phyloP scores from a whole-genome alignment of 2,888 invertebrate species.

The Hermaeophaga mercurialis region DNA sequence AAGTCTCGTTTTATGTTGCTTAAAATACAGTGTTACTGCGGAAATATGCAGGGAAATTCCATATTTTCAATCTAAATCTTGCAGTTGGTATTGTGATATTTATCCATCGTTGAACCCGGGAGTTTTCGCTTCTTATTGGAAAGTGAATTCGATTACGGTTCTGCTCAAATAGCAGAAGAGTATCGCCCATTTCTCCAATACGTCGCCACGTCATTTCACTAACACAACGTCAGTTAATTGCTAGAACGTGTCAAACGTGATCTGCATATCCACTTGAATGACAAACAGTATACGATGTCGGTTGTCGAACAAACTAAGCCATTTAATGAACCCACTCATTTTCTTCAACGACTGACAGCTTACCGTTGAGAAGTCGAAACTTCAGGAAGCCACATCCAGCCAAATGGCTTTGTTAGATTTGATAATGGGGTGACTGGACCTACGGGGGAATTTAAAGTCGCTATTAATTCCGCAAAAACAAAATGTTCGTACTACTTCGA shows the following conservation, averaged over 20 bases:
- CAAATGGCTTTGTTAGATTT: conserved; percentile 21
- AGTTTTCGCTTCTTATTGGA: no score
- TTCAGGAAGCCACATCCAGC: conserved; percentile 9
- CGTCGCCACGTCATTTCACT: conserved; percentile 23
- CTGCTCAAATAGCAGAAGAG: no score
- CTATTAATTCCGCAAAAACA: no score
- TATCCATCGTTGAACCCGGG: no score
- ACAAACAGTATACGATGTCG: conserved; percentile 27
- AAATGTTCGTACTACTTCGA: no score
- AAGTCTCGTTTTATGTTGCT: no score
- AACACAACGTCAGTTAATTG: conserved; percentile 49
- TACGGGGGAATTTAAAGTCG: conserved; percentile 8
- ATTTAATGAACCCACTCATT: conserved; percentile 38
- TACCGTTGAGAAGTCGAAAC: conserved; percentile 4
- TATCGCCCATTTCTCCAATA: no score
- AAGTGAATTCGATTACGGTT: no score
- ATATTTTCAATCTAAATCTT: no score
- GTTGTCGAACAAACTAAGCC: conserved; percentile 50
- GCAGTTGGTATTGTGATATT: no score
- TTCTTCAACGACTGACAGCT: conserved; percentile 16
- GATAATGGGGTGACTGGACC: conserved; percentile 5
- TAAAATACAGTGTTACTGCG: no score
- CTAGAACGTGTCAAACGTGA: conserved; percentile 54
- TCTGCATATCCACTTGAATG: conserved; percentile 48
- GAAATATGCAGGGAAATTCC: no score